A percentile compares a stretch with the other conserved stretches of the same genome.
Conservation (phyloP, 2,888 invertebrate species). For the Mesochorus sp. region DNA sequence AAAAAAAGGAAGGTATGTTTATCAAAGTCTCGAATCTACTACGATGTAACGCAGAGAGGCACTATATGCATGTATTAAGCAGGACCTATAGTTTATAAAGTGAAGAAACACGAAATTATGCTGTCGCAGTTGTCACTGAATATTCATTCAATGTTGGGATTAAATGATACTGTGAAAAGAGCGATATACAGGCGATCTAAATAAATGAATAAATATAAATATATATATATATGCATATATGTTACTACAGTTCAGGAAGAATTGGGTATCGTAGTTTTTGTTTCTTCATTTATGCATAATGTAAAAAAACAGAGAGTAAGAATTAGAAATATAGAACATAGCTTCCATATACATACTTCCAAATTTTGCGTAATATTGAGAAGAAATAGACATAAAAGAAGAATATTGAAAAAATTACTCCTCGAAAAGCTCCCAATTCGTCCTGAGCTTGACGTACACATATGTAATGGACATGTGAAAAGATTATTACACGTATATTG, state of each 20-base stretch:
- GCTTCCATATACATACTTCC: constrained; percentile 53
- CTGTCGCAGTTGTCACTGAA: constrained; percentile 5
- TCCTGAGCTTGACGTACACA: constrained; percentile 28
- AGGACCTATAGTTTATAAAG: constrained; percentile 57
- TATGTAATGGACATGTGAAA: neutral
- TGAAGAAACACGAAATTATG: constrained; percentile 21
- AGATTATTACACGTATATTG: constrained; percentile 3
- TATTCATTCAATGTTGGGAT: constrained; percentile 17
- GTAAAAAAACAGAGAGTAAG: constrained; percentile 6
- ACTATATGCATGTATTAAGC: constrained; percentile 51
- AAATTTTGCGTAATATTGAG: constrained; percentile 37
- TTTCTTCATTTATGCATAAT: constrained; percentile 3
- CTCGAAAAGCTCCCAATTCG: constrained; percentile 20
- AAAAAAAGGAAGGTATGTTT: constrained; percentile 34
- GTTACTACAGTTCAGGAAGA: constrained; percentile 46
- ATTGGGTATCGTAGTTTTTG: constrained; percentile 36
- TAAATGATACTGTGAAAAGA: constrained; percentile 5
- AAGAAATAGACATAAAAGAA: neutral
- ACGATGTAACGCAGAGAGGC: constrained; percentile 57
- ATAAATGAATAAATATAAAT: neutral
- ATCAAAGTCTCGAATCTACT: constrained; percentile 45
- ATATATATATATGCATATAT: neutral
- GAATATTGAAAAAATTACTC: neutral
- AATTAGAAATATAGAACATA: constrained; percentile 31
- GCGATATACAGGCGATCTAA: neutral